Evolutionary conservation across 2,888 invertebrate genomes (phyloP), one percentile per base, ranked within the genome.

Genomic region (Cremastobaeus sp.): DNA sequence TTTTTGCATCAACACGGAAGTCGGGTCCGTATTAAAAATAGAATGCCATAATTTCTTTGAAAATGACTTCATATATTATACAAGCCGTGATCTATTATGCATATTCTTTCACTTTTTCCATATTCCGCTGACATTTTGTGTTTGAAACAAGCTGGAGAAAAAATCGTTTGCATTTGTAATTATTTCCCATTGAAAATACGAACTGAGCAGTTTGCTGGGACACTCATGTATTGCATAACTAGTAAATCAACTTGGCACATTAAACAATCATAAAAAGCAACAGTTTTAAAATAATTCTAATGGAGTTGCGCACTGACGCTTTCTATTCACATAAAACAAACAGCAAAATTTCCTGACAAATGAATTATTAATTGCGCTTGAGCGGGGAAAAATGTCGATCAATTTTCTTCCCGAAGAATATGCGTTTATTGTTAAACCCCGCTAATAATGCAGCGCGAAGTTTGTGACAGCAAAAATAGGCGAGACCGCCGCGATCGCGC

Each of bases 381-480:
- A 17, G 21, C 17, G 17, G 12, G 17, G 48, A 71, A 71, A 57
- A 71, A 39, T 57, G 62, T n/a, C 52, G 59, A 59, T 59, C 50
- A 57, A 68, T 57, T 68, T 68, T 43, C 28, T 28, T 28, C 20
- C 35, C 50, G 50, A 68, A 59, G 50, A n/a, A n/a, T n/a, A 52
- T 52, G 21, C 59, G 30, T 12, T 59, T 35, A 48, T 60, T 55
- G 62, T 55, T 62, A 25, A 47, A 54, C 15, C 35, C 21, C 20
- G 30, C 45, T 34, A 45, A 59, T 37, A 68, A 59, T 45, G 45
- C 45, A 52, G 32, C 45, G 50, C 48, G 15, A 55, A 64, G 43
- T 64, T 57, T 41, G 70, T 45, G 52, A 57, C 71, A 41, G 64
- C 55, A 43, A 54, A 60, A 54, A 59, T 54, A 54, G 65, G 65